A percentile compares a stretch with the other conserved stretches of the same genome.
Evolutionary conservation across 2,113 vertebrate genomes (phyloP).

Genomic region (Zeus faber): DNA sequence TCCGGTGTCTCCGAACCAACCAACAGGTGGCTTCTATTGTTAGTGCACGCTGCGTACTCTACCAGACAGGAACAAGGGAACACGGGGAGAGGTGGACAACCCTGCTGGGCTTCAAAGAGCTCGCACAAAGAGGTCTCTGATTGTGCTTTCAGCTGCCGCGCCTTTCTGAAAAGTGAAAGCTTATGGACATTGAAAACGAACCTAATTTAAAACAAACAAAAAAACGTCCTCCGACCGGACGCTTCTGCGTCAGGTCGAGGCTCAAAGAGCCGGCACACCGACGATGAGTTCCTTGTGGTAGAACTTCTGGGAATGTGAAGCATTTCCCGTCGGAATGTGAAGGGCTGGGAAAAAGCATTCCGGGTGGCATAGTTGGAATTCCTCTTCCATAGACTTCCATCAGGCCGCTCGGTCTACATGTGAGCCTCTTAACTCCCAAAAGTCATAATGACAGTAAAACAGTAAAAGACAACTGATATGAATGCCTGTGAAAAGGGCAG

Average conservation of each 20-base stretch:
- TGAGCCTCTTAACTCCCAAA: too few relatives aligned
- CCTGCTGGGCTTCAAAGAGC: not conserved
- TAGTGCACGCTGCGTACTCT: constrained; percentile 35
- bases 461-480: not conserved
- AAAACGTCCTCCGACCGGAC: too few relatives aligned
- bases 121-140: too few relatives aligned
- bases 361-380: constrained; percentile 46
- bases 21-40: constrained; percentile 74
- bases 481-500: too few relatives aligned
- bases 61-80: constrained; percentile 8
- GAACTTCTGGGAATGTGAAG: constrained; percentile 41
- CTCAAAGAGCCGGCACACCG: too few relatives aligned
- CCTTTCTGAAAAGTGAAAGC: too few relatives aligned
- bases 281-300: too few relatives aligned
- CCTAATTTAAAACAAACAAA: too few relatives aligned
- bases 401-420: not conserved
- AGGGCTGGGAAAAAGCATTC: constrained; percentile 38
- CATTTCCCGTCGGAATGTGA: constrained; percentile 43
- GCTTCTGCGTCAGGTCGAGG: too few relatives aligned
- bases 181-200: too few relatives aligned
- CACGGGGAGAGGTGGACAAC: constrained; percentile 14
- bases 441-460: not conserved
- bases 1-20: constrained; percentile 64
- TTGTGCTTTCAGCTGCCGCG: too few relatives aligned
- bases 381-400: constrained; percentile 27